These are phyloP conservation scores for Ciconia nigra DNA, from an alignment of 2,797 vertebrate species.

Conservation along the genomic window DNA sequence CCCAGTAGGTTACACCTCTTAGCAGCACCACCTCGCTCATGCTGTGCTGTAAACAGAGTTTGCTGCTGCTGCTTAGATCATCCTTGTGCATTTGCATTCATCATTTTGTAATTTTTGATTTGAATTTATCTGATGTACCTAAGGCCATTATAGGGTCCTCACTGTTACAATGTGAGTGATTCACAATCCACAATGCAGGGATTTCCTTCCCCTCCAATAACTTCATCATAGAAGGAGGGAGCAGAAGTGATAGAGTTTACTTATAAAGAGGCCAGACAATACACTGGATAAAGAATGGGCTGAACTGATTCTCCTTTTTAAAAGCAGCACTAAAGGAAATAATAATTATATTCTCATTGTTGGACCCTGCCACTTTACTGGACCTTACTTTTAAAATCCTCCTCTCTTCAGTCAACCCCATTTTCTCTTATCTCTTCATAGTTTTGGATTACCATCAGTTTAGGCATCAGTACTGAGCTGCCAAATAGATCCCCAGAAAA, in stretches of 20 bases:
- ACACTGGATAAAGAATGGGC: not conserved
- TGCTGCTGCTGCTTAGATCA: not conserved
- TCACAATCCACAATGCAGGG: not conserved
- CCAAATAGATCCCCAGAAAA: not conserved
- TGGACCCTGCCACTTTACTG: not conserved
- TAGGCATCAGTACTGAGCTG: not conserved
- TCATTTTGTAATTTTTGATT: not conserved
- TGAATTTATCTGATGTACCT: not conserved
- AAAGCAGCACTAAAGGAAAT: not conserved
- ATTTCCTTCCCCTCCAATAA: not conserved
- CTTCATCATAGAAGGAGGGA: not conserved
- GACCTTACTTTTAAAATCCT: not conserved
- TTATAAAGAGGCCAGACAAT: not conserved
- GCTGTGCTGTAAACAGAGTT: not conserved
- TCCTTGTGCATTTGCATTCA: not conserved
- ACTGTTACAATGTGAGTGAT: not conserved
- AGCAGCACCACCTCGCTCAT: not conserved
- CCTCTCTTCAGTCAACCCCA: not conserved
- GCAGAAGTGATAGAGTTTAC: not conserved
- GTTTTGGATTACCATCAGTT: not conserved
- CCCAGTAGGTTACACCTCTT: not conserved
- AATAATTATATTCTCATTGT: not conserved
- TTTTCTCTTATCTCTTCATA: not conserved
- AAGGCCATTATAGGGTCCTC: not conserved
- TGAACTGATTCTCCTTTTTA: not conserved